Evolutionary conservation across 1,140 invertebrate genomes (phyloP).

Genomic region (Hetaerina americana): DNA sequence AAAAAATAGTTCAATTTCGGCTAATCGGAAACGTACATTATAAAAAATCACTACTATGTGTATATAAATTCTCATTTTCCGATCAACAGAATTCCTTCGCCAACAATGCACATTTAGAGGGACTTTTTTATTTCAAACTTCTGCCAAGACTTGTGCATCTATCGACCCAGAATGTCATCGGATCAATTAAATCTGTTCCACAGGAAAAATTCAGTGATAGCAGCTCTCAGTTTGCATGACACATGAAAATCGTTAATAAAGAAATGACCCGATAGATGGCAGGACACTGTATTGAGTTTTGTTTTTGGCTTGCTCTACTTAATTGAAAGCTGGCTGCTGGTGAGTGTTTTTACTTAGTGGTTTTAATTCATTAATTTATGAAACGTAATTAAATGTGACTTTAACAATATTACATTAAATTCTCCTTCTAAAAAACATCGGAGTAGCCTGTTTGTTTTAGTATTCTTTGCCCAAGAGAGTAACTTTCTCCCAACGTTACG

Average conservation of each 20-base stretch:
- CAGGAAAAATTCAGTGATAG: too few relatives aligned
- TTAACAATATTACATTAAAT: background rate
- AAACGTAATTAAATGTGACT: background rate
- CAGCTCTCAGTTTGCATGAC: too few relatives aligned
- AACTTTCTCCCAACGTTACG: background rate
- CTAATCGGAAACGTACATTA: too few relatives aligned
- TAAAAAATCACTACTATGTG: too few relatives aligned
- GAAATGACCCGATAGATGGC: background rate
- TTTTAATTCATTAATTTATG: background rate
- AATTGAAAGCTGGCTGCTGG: background rate
- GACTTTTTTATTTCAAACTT: too few relatives aligned
- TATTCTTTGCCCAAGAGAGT: background rate
- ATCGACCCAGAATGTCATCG: too few relatives aligned
- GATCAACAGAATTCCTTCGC: too few relatives aligned
- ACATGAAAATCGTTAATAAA: background rate
- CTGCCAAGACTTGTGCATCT: too few relatives aligned
- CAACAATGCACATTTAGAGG: too few relatives aligned
- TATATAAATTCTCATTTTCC: too few relatives aligned
- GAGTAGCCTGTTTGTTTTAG: background rate
- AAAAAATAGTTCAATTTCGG: too few relatives aligned
- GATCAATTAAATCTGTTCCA: too few relatives aligned
- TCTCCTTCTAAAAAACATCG: background rate
- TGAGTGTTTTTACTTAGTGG: background rate
- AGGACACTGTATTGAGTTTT: background rate
- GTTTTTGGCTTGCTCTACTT: background rate